Percentiles rank a stretch among this genome's conserved stretches.
Conservation (phyloP, 2,797 vertebrate genomes). For the Oryzias sinensis region DNA sequence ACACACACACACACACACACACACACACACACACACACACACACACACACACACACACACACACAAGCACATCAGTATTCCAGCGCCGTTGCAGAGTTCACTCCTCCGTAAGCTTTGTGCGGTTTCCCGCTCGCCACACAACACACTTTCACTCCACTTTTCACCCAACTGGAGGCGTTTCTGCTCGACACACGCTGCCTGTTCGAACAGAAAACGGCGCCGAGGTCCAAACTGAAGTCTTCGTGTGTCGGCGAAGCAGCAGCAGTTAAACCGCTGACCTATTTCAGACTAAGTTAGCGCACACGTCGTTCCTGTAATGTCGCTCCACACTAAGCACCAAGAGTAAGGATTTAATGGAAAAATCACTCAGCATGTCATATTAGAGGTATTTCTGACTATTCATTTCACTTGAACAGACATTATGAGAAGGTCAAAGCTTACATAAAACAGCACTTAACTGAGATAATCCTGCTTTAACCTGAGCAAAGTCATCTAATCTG, state of each 20-base stretch:
- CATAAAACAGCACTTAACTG: slow-evolving; percentile 37
- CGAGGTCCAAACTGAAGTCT: too few relatives aligned
- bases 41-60: slow-evolving; percentile 31
- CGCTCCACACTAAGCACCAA: background rate
- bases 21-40: slow-evolving; percentile 34
- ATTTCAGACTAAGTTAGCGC: too few relatives aligned
- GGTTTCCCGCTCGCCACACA: slow-evolving; percentile 35
- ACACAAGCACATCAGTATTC: slow-evolving; percentile 62
- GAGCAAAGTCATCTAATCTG: slow-evolving; percentile 40
- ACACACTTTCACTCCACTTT: slow-evolving; percentile 9
- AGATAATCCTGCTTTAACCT: slow-evolving; percentile 56
- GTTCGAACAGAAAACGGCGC: background rate
- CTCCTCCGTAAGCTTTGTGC: slow-evolving; percentile 56
- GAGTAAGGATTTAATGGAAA: background rate
- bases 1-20: too few relatives aligned
- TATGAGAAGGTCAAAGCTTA: slow-evolving; percentile 15
- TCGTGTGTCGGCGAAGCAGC: too few relatives aligned
- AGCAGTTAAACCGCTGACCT: too few relatives aligned
- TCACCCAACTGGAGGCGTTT: too few relatives aligned
- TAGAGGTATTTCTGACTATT: slow-evolving; percentile 14
- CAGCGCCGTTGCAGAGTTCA: slow-evolving; percentile 48
- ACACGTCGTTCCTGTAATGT: too few relatives aligned
- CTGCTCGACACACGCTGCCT: too few relatives aligned
- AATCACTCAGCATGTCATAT: background rate
- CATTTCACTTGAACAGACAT: slow-evolving; percentile 20